Conservation (phyloP, 1,140 invertebrate genomes). For the Aphidius ervi region DNA sequence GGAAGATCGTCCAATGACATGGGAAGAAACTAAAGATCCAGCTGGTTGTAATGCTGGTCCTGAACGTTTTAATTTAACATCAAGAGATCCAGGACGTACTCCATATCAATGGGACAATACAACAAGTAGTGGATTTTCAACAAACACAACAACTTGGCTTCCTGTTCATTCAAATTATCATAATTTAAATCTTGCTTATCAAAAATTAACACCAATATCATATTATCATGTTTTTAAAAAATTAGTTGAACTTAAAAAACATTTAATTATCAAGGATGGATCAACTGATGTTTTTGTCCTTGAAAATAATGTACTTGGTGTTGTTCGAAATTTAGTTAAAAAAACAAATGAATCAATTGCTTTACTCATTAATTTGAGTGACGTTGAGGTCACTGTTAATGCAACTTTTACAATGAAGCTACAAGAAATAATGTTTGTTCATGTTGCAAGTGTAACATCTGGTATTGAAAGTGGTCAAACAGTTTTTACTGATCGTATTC, state of each 20-base stretch:
- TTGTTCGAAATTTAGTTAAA: conserved; percentile 20
- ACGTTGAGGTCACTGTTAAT: conserved; percentile 19
- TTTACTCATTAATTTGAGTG: conserved; percentile 32
- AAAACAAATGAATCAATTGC: background rate
- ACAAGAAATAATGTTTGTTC: conserved; percentile 24
- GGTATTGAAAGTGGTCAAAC: background rate
- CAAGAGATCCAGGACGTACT: conserved; percentile 64
- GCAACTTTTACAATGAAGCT: conserved; percentile 27
- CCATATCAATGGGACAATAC: conserved; percentile 74
- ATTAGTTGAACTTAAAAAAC: conserved; percentile 45
- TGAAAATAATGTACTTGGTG: conserved; percentile 41
- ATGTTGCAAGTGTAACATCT: conserved; percentile 23
- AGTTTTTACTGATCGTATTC: conserved; percentile 6
- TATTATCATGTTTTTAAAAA: conserved; percentile 55
- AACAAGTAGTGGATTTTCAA: conserved; percentile 62
- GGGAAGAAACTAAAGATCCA: conserved; percentile 48
- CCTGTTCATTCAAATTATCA: conserved; percentile 57
- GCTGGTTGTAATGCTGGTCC: conserved; percentile 45
- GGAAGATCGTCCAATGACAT: conserved; percentile 61
- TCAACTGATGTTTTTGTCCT: conserved; percentile 36
- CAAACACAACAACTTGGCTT: conserved; percentile 54
- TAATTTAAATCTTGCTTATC: conserved; percentile 52
- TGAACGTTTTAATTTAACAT: conserved; percentile 36
- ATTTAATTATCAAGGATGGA: conserved; percentile 42
- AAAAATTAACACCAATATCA: conserved; percentile 42